Evolutionary conservation across 2,888 invertebrate species (phyloP), one percentile per base, ranked within the genome.

Genomic region (Clostera curtula): DNA sequence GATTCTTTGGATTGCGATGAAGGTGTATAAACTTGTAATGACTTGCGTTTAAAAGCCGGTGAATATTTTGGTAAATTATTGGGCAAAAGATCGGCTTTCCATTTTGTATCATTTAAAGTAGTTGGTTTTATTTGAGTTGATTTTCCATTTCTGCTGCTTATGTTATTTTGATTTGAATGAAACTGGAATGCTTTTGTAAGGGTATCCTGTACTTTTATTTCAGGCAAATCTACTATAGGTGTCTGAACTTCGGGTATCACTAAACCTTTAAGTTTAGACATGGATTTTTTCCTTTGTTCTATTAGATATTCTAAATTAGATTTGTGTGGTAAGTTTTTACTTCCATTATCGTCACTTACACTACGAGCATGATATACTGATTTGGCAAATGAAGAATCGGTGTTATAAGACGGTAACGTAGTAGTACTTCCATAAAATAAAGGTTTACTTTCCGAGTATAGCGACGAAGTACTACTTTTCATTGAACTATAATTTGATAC

Each of bases 251-350:
- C 95, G 3, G 95, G 95, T 59, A 96, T 96, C 15, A 94, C 92
- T 49, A 96, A 76, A n/a, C 95, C 95, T 55, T 94, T 87, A 33
- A 96, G 72, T 69, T 95, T 95, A 2, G 93, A 93, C 72, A 94
- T 88, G 10, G 92, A 91, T 56, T 90, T 91, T 43, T 91, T 89
- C 29, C 95, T 86, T 62, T 94, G 93, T 67, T 95, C 95, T 47
- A 93, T 87, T 43, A 95, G 74, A 46, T 90, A 89, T 50, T 89
- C 91, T 54, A 93, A 85, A 36, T 91, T 90, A 1, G 87, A 87
- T 59, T 88, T 87, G 39, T 89, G 87, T 43, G 76, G 70, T 13
- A 62, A 45, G 34, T 53, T 51, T 40, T 72, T 79, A 43, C 70
- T 82, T 45, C 65, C 61, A 25, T 60, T 75, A 31, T 82, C 82